Conservation (phyloP, 2,113 vertebrate genomes). For the Brachypteracias leptosomus region DNA sequence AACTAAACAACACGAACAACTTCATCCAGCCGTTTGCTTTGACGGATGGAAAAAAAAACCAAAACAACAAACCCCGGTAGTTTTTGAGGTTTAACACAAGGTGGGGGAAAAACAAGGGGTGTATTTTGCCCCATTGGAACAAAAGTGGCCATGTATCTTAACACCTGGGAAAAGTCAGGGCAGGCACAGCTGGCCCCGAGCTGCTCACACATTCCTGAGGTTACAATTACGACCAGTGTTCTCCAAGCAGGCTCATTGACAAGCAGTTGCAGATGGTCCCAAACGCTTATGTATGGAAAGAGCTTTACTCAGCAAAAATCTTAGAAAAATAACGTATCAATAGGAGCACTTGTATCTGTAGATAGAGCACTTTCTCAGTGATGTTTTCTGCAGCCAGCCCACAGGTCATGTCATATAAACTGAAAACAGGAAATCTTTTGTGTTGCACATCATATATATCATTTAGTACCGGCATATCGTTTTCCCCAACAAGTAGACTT, state of each 20-base stretch:
- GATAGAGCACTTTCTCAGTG: conserved; percentile 31
- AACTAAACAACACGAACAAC: not conserved
- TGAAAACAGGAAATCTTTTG: conserved; percentile 37
- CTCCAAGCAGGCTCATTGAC: conserved; percentile 77
- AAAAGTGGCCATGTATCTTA: conserved; percentile 77
- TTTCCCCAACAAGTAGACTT: not conserved
- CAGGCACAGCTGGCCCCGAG: conserved; percentile 79
- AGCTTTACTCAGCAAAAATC: conserved; percentile 79
- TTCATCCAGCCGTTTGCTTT: not conserved
- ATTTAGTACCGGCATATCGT: not conserved
- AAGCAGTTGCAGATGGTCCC: conserved; percentile 88
- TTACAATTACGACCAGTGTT: conserved; percentile 86
- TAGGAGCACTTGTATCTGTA: conserved; percentile 65
- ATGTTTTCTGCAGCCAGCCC: conserved; percentile 41
- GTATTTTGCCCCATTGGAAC: conserved; percentile 63
- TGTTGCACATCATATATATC: conserved; percentile 6
- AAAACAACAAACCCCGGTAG: conserved; percentile 19
- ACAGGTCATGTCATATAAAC: conserved; percentile 28
- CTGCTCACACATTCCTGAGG: conserved; percentile 87
- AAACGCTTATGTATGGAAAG: conserved; percentile 67
- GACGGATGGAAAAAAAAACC: not conserved
- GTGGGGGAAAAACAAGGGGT: conserved; percentile 36
- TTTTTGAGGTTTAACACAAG: conserved; percentile 14
- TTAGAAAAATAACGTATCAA: conserved; percentile 67
- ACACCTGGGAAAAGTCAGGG: conserved; percentile 81